Percentiles rank a stretch among this genome's conserved stretches.
These are phyloP conservation scores for Acropora tenuis DNA, from an alignment of 64 coral and sea anemone species.

Conservation along the genomic window DNA sequence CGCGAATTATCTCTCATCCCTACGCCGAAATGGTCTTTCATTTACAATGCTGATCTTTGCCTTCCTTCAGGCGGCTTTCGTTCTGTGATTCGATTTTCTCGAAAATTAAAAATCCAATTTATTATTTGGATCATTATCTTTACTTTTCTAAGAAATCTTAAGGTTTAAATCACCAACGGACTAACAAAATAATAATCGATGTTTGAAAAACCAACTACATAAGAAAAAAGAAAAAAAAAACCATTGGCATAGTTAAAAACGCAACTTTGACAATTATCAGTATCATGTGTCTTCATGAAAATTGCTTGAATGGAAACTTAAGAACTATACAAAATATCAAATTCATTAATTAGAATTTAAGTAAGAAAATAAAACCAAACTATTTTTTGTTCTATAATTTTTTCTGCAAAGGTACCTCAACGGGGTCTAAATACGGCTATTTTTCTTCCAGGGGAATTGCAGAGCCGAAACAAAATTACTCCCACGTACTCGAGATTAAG, in stretches of 20 bases:
- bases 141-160: no score
- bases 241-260: neutral
- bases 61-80: neutral
- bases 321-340: neutral
- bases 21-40: neutral
- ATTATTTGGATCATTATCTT: no score
- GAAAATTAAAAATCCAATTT: no score
- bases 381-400: no score
- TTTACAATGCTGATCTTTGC: neutral
- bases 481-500: no score
- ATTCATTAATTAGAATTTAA: constrained; percentile 1
- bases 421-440: neutral
- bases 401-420: no score
- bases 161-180: neutral
- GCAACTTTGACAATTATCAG: neutral
- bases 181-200: neutral
- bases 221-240: neutral
- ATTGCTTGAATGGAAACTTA: neutral
- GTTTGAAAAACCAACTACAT: neutral
- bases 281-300: neutral
- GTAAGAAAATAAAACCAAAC: neutral
- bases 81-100: no score
- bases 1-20: neutral
- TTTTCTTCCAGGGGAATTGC: neutral
- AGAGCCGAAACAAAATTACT: neutral